Conservation (phyloP, 2,888 invertebrate species). For the Junonia oenone region DNA sequence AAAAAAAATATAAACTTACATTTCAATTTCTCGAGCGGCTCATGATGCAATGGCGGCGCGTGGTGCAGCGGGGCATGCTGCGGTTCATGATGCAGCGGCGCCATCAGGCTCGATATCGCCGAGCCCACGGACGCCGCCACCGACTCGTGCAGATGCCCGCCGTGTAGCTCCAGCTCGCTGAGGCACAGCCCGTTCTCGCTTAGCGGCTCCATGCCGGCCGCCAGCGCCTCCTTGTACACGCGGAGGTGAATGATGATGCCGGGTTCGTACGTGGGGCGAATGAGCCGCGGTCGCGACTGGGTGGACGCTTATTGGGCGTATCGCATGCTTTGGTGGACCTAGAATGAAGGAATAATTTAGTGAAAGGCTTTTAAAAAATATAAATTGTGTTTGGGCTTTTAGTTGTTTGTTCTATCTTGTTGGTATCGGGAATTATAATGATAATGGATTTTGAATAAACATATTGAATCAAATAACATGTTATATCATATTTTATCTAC, state of each 20-base stretch:
- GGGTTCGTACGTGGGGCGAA: slow-evolving; percentile 36
- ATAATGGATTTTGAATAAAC: neutral
- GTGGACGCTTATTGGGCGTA: slow-evolving; percentile 5
- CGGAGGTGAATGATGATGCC: slow-evolving; percentile 75
- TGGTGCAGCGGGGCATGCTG: slow-evolving; percentile 81
- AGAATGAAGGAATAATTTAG: neutral
- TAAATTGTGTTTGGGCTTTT: too few species aligned
- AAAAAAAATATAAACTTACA: too few species aligned
- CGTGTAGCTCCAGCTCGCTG: slow-evolving; percentile 83
- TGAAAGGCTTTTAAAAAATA: neutral
- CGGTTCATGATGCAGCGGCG: slow-evolving; percentile 74
- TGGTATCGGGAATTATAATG: neutral
- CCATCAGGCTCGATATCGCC: slow-evolving; percentile 78
- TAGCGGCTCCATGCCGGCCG: slow-evolving; percentile 84
- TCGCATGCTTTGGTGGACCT: slow-evolving; percentile 26
- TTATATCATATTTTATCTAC: neutral
- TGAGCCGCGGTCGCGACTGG: slow-evolving; percentile 35
- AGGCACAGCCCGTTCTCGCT: slow-evolving; percentile 86
- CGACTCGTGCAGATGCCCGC: slow-evolving; percentile 73
- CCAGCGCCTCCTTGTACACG: slow-evolving; percentile 80
- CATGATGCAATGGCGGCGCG: slow-evolving; percentile 82
- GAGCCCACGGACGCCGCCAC: slow-evolving; percentile 76
- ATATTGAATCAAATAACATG: neutral
- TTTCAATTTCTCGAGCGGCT: slow-evolving; percentile 88
- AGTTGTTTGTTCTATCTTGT: too few species aligned